A percentile compares a stretch with the other conserved stretches of the same genome.
phyloP scores from a whole-genome alignment of 2,113 vertebrate genomes.

The Carlito syrichta region DNA sequence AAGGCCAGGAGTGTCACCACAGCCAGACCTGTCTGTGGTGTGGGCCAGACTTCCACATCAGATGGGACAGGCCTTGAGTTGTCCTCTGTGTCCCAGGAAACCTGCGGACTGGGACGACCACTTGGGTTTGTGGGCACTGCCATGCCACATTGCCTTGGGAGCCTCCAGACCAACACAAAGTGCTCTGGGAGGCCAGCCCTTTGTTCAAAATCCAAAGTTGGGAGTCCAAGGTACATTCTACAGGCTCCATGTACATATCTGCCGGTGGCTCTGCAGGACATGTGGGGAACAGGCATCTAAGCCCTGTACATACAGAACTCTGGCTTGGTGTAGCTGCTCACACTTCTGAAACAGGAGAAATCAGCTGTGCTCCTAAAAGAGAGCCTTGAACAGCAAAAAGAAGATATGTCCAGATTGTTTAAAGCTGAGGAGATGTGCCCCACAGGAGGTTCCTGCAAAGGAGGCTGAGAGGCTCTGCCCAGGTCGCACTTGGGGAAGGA shows the following conservation, averaged over 20 bases:
- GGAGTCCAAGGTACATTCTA: too few species aligned
- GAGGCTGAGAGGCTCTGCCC: not conserved
- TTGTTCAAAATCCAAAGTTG: not conserved
- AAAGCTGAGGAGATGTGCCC: not conserved
- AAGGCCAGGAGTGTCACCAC: not conserved
- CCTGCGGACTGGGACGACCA: too few species aligned
- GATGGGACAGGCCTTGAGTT: not conserved
- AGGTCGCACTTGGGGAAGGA: not conserved
- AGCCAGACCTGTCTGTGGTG: not conserved
- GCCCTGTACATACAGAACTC: not conserved
- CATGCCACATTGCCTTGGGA: not conserved
- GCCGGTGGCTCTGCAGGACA: not conserved
- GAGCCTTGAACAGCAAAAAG: not conserved
- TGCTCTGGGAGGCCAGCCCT: not conserved
- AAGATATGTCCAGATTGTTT: not conserved
- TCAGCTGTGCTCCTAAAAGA: not conserved
- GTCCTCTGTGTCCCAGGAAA: not conserved
- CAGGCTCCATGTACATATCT: too few species aligned
- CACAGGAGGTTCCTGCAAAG: not conserved
- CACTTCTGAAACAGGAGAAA: not conserved
- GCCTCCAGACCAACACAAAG: not conserved
- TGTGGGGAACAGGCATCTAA: not conserved
- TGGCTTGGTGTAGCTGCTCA: not conserved
- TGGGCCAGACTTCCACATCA: not conserved
- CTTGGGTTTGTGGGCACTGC: not conserved